Evolutionary conservation across 2,113 vertebrate species (phyloP).

Genomic region (Nannobrachium achirus): DNA sequence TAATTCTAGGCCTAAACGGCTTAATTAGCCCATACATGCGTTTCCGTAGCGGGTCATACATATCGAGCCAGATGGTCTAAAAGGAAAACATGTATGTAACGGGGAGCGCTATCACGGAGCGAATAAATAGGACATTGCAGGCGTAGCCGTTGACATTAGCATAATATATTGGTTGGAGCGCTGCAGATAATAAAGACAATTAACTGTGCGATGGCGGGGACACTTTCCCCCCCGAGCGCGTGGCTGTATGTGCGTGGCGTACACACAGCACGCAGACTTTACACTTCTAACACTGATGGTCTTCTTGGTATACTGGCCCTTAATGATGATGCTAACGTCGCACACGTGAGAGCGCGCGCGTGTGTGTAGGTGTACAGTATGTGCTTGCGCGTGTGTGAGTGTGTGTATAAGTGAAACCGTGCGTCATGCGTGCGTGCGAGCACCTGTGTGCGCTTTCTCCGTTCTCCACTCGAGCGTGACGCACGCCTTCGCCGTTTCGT

Average conservation of each 20-base stretch:
- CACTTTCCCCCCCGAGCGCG: slow-evolving; percentile 55
- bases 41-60: slow-evolving; percentile 73
- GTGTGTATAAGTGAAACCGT: too few species aligned
- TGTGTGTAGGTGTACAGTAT: too few species aligned
- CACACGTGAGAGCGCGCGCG: slow-evolving; percentile 3
- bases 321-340: background rate
- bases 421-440: too few species aligned
- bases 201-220: slow-evolving; percentile 56
- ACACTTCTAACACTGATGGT: slow-evolving; percentile 38
- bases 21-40: slow-evolving; percentile 78
- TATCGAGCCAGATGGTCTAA: slow-evolving; percentile 70
- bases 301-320: background rate
- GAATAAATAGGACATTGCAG: slow-evolving; percentile 57
- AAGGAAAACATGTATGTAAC: slow-evolving; percentile 68
- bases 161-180: slow-evolving; percentile 69
- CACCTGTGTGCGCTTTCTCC: too few species aligned
- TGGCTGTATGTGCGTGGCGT: slow-evolving; percentile 33
- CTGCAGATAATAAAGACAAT: slow-evolving; percentile 71
- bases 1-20: too few species aligned
- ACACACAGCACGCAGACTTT: slow-evolving; percentile 53
- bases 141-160: slow-evolving; percentile 61
- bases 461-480: too few species aligned
- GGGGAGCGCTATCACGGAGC: slow-evolving; percentile 59
- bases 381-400: slow-evolving; percentile 5
- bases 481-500: slow-evolving; percentile 43